Base-by-base conservation (phyloP, 2,113 vertebrate genomes). In the Oryzias javanicus region DNA sequence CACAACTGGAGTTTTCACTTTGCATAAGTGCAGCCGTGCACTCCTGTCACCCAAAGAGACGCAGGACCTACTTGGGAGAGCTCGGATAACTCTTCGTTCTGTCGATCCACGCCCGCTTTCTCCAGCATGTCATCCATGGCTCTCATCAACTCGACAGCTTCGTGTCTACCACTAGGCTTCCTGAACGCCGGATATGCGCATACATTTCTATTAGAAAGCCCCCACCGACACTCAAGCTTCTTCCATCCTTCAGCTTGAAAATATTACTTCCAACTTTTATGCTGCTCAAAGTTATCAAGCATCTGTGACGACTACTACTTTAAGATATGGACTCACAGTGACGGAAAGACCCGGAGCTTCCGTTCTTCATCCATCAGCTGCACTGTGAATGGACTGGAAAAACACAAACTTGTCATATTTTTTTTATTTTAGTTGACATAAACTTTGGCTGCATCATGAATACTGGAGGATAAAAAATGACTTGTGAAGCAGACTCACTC, bases 61-160 rank as follows among this genome's bases (percentile, higher is more conserved):
- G 18, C 6, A 44, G 14, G 20, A 53, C 50, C 16, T 62, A 90
- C 95, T 91, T 96, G 92, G n/a, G 92, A 94, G 58, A 92, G 66
- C 5, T 90, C 90, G 18, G 85, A 88, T 61, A 89, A 64, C 58
- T 91, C 88, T 8, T 90, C 74, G 12, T 79, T 55, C 61, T 90
- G 79, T 49, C 83, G 83, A 68, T 92, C 89, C 42, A 90, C 80
- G 4, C 93, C 93, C 49, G 93, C 94, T 74, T 90, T 93, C 80
- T 93, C 87, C 66, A 96, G 60, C 94, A 96, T 94, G 42, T 85
- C 62, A 24, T 97, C 94, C 95, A 97, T 96, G 73, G 93, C 89
- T 16, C 80, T 83, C 83, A 89, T 91, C 84, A 98, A 85, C 74
- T 94, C 91, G 25, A 93, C 55, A 20, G 89, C 94, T 64, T 96